A percentile compares a stretch with the other conserved stretches of the same genome.
Evolutionary conservation across 2,113 vertebrate species (phyloP).

Genomic region (Sakesphorus luctuosus): DNA sequence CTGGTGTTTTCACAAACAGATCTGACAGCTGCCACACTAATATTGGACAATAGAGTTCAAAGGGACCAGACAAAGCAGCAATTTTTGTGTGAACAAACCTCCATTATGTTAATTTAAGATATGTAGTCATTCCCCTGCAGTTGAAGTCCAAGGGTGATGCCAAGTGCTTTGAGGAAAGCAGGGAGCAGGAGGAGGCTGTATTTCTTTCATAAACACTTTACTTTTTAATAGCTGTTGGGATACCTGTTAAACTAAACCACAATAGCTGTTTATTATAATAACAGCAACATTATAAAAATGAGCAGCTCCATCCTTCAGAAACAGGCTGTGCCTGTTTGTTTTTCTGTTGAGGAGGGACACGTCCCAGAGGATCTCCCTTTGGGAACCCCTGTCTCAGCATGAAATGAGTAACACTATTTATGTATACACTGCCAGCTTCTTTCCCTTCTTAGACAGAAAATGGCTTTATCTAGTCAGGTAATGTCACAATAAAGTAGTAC

Average conservation of each 20-base stretch:
- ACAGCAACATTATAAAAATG: constrained; percentile 58
- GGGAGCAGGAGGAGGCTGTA: neutral
- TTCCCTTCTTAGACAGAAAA: constrained; percentile 58
- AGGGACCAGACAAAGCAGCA: neutral
- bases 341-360: constrained; percentile 55
- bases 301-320: constrained; percentile 68
- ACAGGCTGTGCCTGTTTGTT: constrained; percentile 52
- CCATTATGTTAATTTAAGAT: neutral
- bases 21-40: neutral
- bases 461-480: constrained; percentile 68
- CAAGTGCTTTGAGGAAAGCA: neutral
- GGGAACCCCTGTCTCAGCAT: constrained; percentile 75
- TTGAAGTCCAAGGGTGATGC: neutral
- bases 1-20: neutral
- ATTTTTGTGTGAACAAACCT: neutral
- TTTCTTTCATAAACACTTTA: neutral
- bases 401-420: constrained; percentile 66
- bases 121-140: neutral
- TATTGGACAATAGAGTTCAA: neutral
- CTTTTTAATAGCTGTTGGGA: constrained; percentile 50
- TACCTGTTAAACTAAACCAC: constrained; percentile 36
- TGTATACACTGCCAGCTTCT: constrained; percentile 52
- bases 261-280: constrained; percentile 60
- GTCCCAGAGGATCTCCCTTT: constrained; percentile 72
- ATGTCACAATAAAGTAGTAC: constrained; percentile 61